phyloP scores from a whole-genome alignment of 2,888 invertebrate genomes.

The Cyaniris semiargus region DNA sequence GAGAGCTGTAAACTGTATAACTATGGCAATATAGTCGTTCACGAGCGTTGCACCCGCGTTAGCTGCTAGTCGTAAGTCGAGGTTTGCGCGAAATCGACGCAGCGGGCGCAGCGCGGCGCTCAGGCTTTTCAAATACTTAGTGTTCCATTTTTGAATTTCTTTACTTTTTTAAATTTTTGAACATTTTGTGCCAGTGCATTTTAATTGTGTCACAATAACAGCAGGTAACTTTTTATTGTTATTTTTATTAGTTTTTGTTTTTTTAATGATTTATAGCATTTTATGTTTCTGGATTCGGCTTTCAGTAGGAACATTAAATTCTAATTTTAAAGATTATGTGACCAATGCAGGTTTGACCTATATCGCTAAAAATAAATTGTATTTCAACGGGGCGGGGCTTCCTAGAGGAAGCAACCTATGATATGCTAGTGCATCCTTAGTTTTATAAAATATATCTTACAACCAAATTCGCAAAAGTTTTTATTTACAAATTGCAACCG shows the following conservation, averaged over 20 bases:
- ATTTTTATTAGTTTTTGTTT: neutral
- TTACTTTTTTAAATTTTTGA: neutral
- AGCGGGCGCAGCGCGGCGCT: slow-evolving; percentile 27
- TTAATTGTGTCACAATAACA: neutral
- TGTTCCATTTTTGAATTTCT: slow-evolving; percentile 10
- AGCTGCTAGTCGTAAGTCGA: slow-evolving; percentile 15
- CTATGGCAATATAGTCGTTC: slow-evolving; percentile 14
- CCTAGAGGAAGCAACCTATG: neutral
- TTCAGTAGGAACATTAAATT: neutral
- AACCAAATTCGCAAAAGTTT: neutral
- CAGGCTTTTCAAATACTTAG: neutral
- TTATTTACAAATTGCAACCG: neutral
- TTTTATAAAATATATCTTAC: neutral
- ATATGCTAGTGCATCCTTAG: neutral
- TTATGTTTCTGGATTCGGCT: neutral
- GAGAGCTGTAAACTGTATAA: slow-evolving; percentile 4
- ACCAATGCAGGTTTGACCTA: neutral
- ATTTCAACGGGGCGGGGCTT: neutral
- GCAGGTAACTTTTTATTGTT: neutral
- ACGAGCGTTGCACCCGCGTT: slow-evolving; percentile 24
- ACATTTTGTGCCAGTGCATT: slow-evolving; percentile 21
- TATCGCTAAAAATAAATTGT: neutral
- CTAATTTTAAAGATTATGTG: neutral
- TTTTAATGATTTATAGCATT: neutral
- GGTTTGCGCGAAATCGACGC: slow-evolving; percentile 25